Base-by-base conservation (phyloP, 30 jellyfish, hydroid and myxozoan genomes). In the Hydractinia symbiolongicarpus region DNA sequence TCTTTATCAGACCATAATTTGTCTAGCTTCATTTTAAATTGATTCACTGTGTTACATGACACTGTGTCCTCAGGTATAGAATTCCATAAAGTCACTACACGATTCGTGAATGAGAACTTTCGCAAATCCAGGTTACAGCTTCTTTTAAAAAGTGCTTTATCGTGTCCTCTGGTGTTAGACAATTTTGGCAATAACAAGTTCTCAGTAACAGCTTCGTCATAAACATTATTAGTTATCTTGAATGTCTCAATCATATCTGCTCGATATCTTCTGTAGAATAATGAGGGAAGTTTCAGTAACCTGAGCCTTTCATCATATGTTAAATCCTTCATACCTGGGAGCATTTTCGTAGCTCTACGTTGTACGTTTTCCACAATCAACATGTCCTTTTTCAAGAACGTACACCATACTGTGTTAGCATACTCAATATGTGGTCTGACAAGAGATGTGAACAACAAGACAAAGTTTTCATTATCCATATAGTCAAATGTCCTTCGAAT, bases 351-450 rank as follows among this genome's bases (percentile, higher is more conserved):
- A 17, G 78, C 93, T 71, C 86, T 66, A 44, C 82, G 19, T 76
- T 82, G 94, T 8, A 88, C 94, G 17, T 55, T 66, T 73, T 88
- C 90, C 66, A 83, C 62, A 13, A 13, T 50, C 19, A 40, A 54
- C 16, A 73, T 71, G 82, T 61, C 50, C 21, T 58, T 74, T 62
- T 81, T 51, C n/a, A 55, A 10, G 20, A 16, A 54, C 2, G 87
- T 87, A 54, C 17, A 8, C 88, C 92, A 80, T 54, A 81, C 64
- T 7, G 76, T 58, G 14, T 54, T 50, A 53, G 82, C 90, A 86
- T 86, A 86, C 79, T 86, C 95, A n/a, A 86, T 75, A 60, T 78
- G 89, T n/a, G 83, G 80, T 19, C 86, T 85, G 19, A 64, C 74
- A 64, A 64, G 19, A 1, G 52, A n/a, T 64, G 74, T 64, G 74